phyloP scores from a whole-genome alignment of 1,140 invertebrate species.

The Listronotus oregonensis region DNA sequence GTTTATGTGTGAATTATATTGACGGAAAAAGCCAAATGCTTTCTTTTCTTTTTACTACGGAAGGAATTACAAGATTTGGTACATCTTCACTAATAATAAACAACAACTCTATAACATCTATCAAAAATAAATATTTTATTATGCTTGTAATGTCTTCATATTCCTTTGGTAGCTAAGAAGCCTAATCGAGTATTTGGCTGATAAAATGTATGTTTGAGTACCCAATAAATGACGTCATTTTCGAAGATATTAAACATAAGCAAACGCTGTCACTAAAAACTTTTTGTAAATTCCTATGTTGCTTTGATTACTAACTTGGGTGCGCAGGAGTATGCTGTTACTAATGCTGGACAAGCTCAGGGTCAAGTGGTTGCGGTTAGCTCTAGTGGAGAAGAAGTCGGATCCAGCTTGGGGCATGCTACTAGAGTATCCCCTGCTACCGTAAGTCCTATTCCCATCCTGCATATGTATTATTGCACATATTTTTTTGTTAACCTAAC shows the following conservation, averaged over 20 bases:
- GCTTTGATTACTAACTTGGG: conserved; percentile 37
- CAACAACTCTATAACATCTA: no score
- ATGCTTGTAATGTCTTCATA: no score
- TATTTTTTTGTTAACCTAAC: conserved; percentile 28
- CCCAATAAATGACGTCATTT: no score
- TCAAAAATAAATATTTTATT: no score
- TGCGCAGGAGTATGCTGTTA: conserved; percentile 69
- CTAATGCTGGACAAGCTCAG: conserved; percentile 63
- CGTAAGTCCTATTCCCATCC: conserved; percentile 65
- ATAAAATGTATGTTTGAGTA: no score
- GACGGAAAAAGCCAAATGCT: no score
- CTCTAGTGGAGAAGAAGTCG: conserved; percentile 58
- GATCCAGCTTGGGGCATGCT: conserved; percentile 75
- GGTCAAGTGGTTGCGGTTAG: conserved; percentile 57
- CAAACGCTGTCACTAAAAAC: neutral
- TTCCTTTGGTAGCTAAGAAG: no score
- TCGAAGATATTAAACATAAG: neutral
- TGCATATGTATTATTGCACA: conserved; percentile 52
- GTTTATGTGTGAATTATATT: no score
- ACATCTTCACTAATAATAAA: no score
- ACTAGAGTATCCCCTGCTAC: conserved; percentile 87
- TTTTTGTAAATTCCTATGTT: neutral
- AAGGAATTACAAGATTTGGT: no score
- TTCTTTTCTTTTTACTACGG: no score
- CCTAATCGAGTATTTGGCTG: no score